Evolutionary conservation across 2,888 invertebrate genomes (phyloP).

Genomic region (Ennomos quercinarius): DNA sequence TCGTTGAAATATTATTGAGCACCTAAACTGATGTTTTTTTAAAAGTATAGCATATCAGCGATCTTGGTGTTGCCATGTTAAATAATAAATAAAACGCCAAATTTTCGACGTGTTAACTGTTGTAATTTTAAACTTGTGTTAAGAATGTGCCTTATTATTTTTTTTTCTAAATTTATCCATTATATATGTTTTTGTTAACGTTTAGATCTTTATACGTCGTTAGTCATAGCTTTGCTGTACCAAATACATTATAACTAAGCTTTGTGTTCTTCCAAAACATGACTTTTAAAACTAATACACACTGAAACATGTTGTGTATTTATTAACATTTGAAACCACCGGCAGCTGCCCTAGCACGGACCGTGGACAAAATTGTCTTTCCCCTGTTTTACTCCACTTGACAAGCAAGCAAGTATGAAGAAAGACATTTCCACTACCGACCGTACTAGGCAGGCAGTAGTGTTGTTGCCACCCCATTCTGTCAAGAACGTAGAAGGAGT

Average conservation of each 20-base stretch:
- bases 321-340: too few species aligned
- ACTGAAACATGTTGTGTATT: too few species aligned
- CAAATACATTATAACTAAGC: slow-evolving; percentile 3
- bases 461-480: too few species aligned
- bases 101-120: slow-evolving; percentile 64
- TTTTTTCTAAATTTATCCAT: slow-evolving; percentile 19
- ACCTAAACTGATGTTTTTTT: not conserved
- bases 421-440: too few species aligned
- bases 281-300: too few species aligned
- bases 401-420: too few species aligned
- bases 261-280: slow-evolving; percentile 11
- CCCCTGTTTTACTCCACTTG: too few species aligned
- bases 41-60: slow-evolving; percentile 8
- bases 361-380: too few species aligned
- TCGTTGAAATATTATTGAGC: not conserved
- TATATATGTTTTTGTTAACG: slow-evolving; percentile 12
- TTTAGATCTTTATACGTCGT: slow-evolving; percentile 7
- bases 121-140: slow-evolving; percentile 50
- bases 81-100: slow-evolving; percentile 66
- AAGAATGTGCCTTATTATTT: slow-evolving; percentile 53
- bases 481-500: too few species aligned
- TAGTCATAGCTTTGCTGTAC: slow-evolving; percentile 14
- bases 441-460: too few species aligned
- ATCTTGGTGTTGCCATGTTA: slow-evolving; percentile 65
- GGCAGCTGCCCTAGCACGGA: too few species aligned